phyloP scores from a whole-genome alignment of 2,888 invertebrate species.

The Graphium colonna region DNA sequence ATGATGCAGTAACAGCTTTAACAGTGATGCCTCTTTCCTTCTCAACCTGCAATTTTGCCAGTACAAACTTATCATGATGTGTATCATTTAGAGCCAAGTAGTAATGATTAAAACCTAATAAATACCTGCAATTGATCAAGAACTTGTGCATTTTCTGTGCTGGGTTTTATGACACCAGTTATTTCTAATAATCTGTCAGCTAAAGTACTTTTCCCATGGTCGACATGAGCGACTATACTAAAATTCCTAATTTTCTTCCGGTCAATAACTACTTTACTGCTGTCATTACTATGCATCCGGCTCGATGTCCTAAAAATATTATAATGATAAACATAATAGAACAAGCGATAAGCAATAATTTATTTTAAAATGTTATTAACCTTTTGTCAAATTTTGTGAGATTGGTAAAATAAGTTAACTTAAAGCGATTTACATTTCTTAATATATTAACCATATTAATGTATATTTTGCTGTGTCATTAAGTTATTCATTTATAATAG shows the following conservation, averaged over 20 bases:
- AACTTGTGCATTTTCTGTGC: constrained; percentile 84
- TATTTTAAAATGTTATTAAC: neutral
- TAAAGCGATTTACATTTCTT: constrained; percentile 4
- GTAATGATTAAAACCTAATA: constrained; percentile 12
- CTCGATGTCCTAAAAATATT: constrained; percentile 35
- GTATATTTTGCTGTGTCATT: too few relatives aligned
- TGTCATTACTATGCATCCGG: constrained; percentile 42
- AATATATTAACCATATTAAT: constrained; percentile 19
- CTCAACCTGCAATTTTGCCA: constrained; percentile 84
- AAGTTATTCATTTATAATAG: too few relatives aligned
- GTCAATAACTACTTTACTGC: constrained; percentile 37
- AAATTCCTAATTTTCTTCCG: constrained; percentile 89
- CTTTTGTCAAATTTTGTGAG: constrained; percentile 2
- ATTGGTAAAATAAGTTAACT: neutral
- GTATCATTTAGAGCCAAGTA: neutral
- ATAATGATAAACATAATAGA: constrained; percentile 1
- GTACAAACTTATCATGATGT: neutral
- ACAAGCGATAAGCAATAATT: too few relatives aligned
- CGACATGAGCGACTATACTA: constrained; percentile 99
- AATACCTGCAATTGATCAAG: constrained; percentile 86
- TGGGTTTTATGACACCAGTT: constrained; percentile 88
- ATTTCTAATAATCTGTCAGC: constrained; percentile 97
- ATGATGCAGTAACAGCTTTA: constrained; percentile 96
- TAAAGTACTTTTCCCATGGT: constrained; percentile 98
- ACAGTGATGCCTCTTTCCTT: constrained; percentile 98